Percentiles rank a stretch among this genome's conserved stretches.
phyloP scores from a whole-genome alignment of 2,113 vertebrate species.

The Nycticorax nycticorax region DNA sequence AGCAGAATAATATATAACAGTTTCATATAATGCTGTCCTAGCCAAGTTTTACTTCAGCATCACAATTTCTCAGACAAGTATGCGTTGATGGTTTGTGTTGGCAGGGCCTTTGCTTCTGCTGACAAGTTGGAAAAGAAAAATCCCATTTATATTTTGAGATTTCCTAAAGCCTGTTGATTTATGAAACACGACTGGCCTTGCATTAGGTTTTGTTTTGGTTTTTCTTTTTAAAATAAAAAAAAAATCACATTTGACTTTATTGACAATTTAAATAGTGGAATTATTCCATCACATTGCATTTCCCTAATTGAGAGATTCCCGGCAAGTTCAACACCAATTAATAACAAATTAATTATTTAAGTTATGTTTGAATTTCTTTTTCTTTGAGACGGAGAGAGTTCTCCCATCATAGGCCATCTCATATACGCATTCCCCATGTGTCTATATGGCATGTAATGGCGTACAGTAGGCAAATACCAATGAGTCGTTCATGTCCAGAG shows the following conservation, averaged over 20 bases:
- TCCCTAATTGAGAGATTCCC: background rate
- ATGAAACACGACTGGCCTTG: constrained; percentile 40
- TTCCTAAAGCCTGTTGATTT: constrained; percentile 67
- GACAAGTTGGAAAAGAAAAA: constrained; percentile 69
- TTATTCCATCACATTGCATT: background rate
- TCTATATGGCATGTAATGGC: background rate
- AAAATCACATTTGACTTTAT: background rate
- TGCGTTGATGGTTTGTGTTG: constrained; percentile 69
- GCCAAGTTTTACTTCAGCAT: constrained; percentile 60
- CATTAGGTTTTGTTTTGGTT: constrained; percentile 11
- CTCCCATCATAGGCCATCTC: background rate
- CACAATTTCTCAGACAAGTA: constrained; percentile 63
- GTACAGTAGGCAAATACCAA: background rate
- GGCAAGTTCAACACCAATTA: background rate
- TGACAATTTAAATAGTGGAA: background rate
- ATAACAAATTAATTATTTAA: background rate
- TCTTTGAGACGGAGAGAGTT: background rate
- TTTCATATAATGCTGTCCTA: constrained; percentile 4
- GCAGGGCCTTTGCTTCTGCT: constrained; percentile 61
- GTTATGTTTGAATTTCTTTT: background rate
- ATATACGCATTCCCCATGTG: fast-evolving
- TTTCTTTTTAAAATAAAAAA: background rate
- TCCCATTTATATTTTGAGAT: constrained; percentile 69
- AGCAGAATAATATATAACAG: constrained; percentile 48
- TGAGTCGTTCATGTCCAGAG: fast-evolving